Percentiles rank a stretch among this genome's conserved stretches.
Conservation (phyloP, 2,113 vertebrate species). For the Alaudala cheleensis region DNA sequence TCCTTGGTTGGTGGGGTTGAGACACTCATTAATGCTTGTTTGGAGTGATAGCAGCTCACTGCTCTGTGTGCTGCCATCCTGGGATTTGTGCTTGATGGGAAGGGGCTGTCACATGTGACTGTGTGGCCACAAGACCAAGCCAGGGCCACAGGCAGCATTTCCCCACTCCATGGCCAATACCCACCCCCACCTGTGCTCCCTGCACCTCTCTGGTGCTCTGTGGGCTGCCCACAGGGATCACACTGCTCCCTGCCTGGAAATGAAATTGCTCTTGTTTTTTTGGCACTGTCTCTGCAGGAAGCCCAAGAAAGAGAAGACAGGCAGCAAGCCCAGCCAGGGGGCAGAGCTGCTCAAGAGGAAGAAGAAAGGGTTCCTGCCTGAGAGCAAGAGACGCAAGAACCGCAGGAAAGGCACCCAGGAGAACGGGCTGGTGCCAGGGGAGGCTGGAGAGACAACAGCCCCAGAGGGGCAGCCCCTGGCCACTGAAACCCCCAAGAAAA, state of each 20-base stretch:
- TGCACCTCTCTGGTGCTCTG: not conserved
- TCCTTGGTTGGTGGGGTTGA: not conserved
- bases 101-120: not conserved
- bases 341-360: constrained; percentile 61
- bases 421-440: not conserved
- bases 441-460: not conserved
- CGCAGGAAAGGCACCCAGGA: constrained; percentile 50
- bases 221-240: not conserved
- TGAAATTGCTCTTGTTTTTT: not conserved
- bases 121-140: not conserved
- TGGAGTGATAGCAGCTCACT: not conserved
- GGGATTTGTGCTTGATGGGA: not conserved
- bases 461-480: not conserved
- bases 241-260: not conserved
- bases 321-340: not conserved
- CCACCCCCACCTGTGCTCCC: not conserved
- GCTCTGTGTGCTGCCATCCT: not conserved
- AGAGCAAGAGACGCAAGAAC: constrained; percentile 90
- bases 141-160: not conserved
- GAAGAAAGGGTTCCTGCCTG: constrained; percentile 92
- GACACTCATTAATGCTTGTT: not conserved
- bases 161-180: fast-evolving
- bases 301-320: constrained; percentile 82
- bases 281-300: constrained; percentile 70
- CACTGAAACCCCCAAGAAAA: constrained; percentile 49